These are phyloP conservation scores for Sebastes fasciatus DNA, from an alignment of 2,113 vertebrate species.

Conservation along the genomic window DNA sequence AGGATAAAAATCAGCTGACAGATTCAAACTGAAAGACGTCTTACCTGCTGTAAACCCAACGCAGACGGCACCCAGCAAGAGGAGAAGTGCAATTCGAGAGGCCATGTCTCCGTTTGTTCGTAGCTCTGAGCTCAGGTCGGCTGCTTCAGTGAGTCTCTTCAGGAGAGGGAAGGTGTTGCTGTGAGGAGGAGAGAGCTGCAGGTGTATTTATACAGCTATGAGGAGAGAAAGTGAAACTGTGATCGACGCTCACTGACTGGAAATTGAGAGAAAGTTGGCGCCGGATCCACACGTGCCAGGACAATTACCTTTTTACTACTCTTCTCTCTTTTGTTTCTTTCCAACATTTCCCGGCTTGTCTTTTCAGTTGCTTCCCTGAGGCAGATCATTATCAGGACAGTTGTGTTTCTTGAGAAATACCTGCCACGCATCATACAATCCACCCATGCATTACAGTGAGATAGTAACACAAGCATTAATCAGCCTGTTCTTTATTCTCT, in stretches of 20 bases:
- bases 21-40: too few species aligned
- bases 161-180: constrained; percentile 30
- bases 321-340: background rate
- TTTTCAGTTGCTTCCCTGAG: background rate
- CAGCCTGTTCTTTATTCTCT: background rate
- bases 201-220: constrained; percentile 63
- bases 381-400: background rate
- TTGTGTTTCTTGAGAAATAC: background rate
- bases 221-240: constrained; percentile 61
- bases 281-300: background rate
- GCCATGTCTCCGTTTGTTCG: constrained; percentile 59
- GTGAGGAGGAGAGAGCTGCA: background rate
- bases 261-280: constrained; percentile 30
- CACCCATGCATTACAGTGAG: background rate
- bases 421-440: background rate
- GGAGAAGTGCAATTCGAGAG: constrained; percentile 47
- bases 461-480: background rate
- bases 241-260: constrained; percentile 15
- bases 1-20: background rate
- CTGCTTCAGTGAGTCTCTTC: constrained; percentile 15
- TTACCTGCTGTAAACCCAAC: too few species aligned
- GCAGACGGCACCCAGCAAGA: constrained; percentile 66
- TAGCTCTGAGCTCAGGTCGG: constrained; percentile 14
- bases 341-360: background rate
- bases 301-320: background rate